phyloP scores from a whole-genome alignment of 2,113 vertebrate genomes.

The Sakesphorus luctuosus region DNA sequence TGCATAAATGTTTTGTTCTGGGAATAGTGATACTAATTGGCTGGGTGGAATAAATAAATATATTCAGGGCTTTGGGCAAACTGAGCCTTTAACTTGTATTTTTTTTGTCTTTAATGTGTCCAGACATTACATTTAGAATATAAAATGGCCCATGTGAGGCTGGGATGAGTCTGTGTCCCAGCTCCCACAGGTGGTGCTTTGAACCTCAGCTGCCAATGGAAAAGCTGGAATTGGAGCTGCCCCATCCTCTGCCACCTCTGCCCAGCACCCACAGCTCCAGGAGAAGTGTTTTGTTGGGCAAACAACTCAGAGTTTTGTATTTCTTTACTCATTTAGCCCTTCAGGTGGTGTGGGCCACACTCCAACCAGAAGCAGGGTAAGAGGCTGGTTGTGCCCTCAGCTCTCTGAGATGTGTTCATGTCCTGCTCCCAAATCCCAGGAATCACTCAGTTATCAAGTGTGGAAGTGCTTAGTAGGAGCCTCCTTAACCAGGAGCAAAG shows the following conservation, averaged over 20 bases:
- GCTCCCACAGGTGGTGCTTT: neutral
- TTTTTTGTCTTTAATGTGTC: neutral
- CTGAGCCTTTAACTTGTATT: neutral
- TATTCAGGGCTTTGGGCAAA: neutral
- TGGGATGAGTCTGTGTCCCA: neutral
- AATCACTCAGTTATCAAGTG: neutral
- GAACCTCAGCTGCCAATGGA: neutral
- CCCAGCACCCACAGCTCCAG: neutral
- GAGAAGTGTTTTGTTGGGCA: neutral
- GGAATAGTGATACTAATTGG: neutral
- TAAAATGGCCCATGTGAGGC: no score
- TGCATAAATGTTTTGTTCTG: neutral
- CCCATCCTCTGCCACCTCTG: neutral
- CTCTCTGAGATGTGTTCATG: neutral
- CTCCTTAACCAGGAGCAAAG: neutral
- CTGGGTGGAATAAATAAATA: neutral
- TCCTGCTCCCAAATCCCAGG: neutral
- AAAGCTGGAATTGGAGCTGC: neutral
- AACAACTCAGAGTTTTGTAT: no score
- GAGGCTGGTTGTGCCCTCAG: neutral
- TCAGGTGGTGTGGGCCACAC: neutral
- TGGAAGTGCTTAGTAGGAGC: neutral
- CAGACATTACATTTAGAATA: neutral
- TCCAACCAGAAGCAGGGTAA: accelerated
- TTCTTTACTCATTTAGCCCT: neutral